Evolutionary conservation across 1,140 invertebrate genomes (phyloP).

Genomic region (Aphidius gifuensis): DNA sequence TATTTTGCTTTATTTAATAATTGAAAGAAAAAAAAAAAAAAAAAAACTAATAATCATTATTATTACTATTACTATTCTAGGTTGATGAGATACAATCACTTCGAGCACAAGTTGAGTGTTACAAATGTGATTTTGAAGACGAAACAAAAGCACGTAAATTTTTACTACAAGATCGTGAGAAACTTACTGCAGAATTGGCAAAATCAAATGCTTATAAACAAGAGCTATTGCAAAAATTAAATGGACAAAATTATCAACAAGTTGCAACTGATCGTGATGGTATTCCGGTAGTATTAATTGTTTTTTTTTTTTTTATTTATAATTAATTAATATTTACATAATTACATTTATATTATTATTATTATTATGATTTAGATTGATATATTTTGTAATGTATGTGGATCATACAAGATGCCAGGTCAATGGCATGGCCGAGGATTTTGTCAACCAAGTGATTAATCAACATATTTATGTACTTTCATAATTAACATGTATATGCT

Average conservation of each 20-base stretch:
- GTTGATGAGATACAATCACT: neutral
- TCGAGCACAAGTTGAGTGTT: slow-evolving; percentile 11
- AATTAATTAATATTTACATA: neutral
- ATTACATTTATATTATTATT: neutral
- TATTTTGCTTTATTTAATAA: no score
- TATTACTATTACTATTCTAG: neutral
- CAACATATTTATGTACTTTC: no score
- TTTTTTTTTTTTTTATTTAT: neutral
- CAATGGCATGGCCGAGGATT: slow-evolving; percentile 21
- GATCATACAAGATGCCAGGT: slow-evolving; percentile 16
- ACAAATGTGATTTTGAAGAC: slow-evolving; percentile 15
- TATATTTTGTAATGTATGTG: slow-evolving; percentile 15
- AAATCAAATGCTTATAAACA: slow-evolving; percentile 18
- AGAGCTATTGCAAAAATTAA: slow-evolving; percentile 10
- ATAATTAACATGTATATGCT: no score
- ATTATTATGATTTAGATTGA: slow-evolving; percentile 7
- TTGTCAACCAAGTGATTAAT: slow-evolving; percentile 20
- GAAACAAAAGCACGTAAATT: slow-evolving; percentile 9
- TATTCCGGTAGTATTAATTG: neutral
- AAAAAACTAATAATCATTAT: no score
- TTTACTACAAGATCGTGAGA: slow-evolving; percentile 11
- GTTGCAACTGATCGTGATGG: neutral
- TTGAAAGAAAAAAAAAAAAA: no score
- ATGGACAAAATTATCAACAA: slow-evolving; percentile 14
- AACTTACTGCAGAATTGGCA: slow-evolving; percentile 8